phyloP scores from a whole-genome alignment of 2,797 vertebrate species.

The Taeniopygia guttata region DNA sequence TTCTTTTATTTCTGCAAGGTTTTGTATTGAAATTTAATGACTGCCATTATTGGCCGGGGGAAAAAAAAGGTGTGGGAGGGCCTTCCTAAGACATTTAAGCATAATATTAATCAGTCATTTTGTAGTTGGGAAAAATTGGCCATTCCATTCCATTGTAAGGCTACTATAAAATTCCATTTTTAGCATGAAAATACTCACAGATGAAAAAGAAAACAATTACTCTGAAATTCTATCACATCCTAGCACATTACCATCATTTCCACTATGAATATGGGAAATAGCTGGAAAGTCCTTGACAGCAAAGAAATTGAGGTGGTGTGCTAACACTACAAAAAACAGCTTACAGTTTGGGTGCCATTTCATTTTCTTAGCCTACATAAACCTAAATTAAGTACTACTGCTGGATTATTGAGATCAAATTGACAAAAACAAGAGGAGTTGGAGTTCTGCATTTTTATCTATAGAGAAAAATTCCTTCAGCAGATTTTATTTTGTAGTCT shows the following conservation, averaged over 20 bases:
- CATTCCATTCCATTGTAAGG: not conserved
- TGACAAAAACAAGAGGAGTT: not conserved
- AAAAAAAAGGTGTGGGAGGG: accelerated
- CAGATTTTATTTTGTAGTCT: not conserved
- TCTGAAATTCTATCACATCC: not conserved
- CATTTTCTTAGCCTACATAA: not conserved
- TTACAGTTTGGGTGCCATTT: not conserved
- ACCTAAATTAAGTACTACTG: not conserved
- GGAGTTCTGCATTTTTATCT: not conserved
- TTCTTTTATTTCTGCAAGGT: not conserved
- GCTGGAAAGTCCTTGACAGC: not conserved
- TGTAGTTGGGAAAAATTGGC: not conserved
- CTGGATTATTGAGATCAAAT: not conserved
- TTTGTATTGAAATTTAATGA: not conserved
- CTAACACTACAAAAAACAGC: not conserved
- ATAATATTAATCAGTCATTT: not conserved
- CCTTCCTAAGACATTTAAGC: not conserved
- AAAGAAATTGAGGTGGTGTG: not conserved
- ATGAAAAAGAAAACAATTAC: not conserved
- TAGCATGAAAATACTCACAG: not conserved
- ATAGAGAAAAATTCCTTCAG: not conserved
- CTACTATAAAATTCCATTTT: not conserved
- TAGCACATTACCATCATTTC: not conserved
- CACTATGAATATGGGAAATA: not conserved
- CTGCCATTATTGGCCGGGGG: not conserved